Conservation (phyloP, 23 tunicate genomes). For the Halocynthia aurantium region DNA sequence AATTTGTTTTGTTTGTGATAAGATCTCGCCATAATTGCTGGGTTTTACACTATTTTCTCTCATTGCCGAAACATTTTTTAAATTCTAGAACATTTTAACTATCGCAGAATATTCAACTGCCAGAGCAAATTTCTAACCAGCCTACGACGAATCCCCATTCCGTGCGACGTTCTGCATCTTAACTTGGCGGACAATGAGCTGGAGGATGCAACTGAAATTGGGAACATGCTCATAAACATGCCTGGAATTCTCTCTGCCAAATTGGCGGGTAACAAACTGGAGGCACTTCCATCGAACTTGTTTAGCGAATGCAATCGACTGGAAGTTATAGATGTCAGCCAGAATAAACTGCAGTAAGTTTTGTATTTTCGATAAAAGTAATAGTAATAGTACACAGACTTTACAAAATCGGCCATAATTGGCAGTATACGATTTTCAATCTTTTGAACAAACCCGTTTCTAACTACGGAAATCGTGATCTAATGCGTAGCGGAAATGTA, state of each 20-base stretch:
- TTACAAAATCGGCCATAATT: no score
- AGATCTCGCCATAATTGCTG: no score
- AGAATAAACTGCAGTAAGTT: slow-evolving; percentile 6
- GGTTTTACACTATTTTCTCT: no score
- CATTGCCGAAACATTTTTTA: no score
- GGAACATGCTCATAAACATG: not conserved
- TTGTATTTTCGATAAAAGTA: not conserved
- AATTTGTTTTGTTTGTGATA: no score
- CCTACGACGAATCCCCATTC: not conserved
- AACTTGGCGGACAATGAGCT: not conserved
- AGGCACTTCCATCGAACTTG: not conserved
- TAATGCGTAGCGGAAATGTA: no score
- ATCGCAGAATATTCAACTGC: not conserved
- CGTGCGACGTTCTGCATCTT: slow-evolving; percentile 11
- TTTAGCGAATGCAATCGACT: not conserved
- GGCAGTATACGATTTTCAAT: no score
- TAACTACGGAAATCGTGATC: no score
- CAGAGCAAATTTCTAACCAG: not conserved
- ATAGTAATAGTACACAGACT: no score
- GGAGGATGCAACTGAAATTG: not conserved
- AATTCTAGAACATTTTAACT: no score
- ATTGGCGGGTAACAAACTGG: slow-evolving; percentile 16
- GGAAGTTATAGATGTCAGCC: slow-evolving; percentile 11
- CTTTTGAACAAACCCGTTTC: no score
- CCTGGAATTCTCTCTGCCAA: slow-evolving; percentile 12